Percentiles rank a stretch among this genome's conserved stretches.
These are phyloP conservation scores for Griposia aprilina DNA, from an alignment of 2,888 invertebrate genomes.

Conservation along the genomic window DNA sequence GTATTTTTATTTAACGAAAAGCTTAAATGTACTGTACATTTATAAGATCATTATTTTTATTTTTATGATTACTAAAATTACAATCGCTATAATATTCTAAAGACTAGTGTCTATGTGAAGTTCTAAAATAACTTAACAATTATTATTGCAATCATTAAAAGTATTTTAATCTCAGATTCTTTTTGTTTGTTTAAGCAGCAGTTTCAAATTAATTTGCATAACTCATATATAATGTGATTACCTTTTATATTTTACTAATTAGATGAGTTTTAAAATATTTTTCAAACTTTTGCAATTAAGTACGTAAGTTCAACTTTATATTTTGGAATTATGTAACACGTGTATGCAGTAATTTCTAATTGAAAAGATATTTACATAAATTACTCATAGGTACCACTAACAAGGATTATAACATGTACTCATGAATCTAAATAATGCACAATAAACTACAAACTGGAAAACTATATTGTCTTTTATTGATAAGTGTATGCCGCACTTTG, in stretches of 20 bases:
- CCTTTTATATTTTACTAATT: slow-evolving; percentile 3
- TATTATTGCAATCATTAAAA: slow-evolving; percentile 68
- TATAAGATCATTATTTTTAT: slow-evolving; percentile 10
- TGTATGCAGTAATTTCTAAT: neutral
- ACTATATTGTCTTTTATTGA: slow-evolving; percentile 25
- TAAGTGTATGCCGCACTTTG: slow-evolving; percentile 3
- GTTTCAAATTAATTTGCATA: slow-evolving; percentile 20
- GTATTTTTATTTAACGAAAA: slow-evolving; percentile 39
- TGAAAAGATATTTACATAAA: slow-evolving; percentile 48
- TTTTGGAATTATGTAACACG: neutral
- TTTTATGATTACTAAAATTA: slow-evolving; percentile 36
- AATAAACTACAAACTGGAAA: slow-evolving; percentile 37
- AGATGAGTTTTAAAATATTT: slow-evolving; percentile 2
- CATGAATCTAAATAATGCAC: slow-evolving; percentile 44
- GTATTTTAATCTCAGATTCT: slow-evolving; percentile 63
- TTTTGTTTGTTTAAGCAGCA: slow-evolving; percentile 10
- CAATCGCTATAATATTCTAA: slow-evolving; percentile 63
- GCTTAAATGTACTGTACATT: slow-evolving; percentile 64
- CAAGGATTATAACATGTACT: slow-evolving; percentile 27
- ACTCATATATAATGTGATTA: slow-evolving; percentile 2
- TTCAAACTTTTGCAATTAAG: slow-evolving; percentile 13
- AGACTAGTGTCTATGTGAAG: slow-evolving; percentile 73
- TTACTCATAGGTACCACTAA: slow-evolving; percentile 38
- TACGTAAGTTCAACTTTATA: neutral
- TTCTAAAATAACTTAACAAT: slow-evolving; percentile 63